phyloP scores from a whole-genome alignment of 23 tunicate genomes.

The Oikopleura vanhoeffeni region DNA sequence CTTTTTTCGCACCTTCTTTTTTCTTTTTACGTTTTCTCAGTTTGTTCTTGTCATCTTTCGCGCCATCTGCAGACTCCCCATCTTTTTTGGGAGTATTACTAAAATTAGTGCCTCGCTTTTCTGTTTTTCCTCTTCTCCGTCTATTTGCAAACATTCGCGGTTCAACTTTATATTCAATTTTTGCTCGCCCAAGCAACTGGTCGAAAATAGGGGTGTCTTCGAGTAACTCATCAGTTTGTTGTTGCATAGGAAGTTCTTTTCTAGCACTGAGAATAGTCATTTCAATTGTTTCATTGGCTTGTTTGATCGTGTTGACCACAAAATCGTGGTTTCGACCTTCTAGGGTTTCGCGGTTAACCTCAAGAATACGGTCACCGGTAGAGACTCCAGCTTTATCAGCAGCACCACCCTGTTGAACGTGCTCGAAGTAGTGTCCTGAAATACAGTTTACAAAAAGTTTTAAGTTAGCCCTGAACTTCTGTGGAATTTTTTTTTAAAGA shows the following conservation, averaged over 20 bases:
- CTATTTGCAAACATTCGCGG: conserved; percentile 28
- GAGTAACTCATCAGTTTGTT: neutral
- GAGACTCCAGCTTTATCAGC: conserved; percentile 47
- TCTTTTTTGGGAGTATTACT: conserved; percentile 16
- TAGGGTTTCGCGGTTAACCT: conserved; percentile 32
- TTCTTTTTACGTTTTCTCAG: conserved; percentile 9
- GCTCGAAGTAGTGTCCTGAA: conserved; percentile 43
- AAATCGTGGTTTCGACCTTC: conserved; percentile 23
- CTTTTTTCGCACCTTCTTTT: neutral
- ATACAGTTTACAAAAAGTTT: too few relatives aligned
- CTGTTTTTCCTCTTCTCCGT: neutral
- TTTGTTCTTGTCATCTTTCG: conserved; percentile 12
- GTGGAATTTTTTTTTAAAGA: too few relatives aligned
- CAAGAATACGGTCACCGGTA: conserved; percentile 60
- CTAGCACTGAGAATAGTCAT: conserved; percentile 19
- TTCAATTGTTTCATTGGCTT: conserved; percentile 5
- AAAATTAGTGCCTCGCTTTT: conserved; percentile 30
- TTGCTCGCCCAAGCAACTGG: conserved; percentile 30
- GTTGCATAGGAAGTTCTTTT: conserved; percentile 19
- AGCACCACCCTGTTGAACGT: conserved; percentile 29
- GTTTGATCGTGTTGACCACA: conserved; percentile 18
- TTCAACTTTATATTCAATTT: conserved; percentile 44
- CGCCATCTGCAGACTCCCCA: too few relatives aligned
- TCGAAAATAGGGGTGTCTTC: conserved; percentile 27
- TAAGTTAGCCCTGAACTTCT: too few relatives aligned